Evolutionary conservation across 2,888 invertebrate species (phyloP).

Genomic region (Cetonia aurata): DNA sequence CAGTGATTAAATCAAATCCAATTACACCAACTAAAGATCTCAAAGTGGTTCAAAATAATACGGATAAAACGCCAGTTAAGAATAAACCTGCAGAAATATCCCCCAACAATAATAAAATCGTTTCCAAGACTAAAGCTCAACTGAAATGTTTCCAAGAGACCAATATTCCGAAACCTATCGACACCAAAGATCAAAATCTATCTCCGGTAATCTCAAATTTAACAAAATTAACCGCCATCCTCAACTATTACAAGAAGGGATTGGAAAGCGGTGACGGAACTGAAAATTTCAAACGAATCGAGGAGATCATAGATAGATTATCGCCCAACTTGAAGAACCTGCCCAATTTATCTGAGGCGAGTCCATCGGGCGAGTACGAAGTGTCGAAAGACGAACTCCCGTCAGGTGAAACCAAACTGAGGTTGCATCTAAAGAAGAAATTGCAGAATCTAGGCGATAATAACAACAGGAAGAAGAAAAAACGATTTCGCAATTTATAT

Average conservation of each 20-base stretch:
- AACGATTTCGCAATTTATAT: conserved; percentile 50
- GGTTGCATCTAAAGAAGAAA: conserved; percentile 38
- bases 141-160: not conserved
- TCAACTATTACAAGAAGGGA: conserved; percentile 25
- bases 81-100: too few species aligned
- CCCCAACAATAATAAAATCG: too few species aligned
- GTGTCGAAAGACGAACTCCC: not conserved
- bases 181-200: conserved; percentile 10
- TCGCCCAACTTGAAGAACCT: conserved; percentile 24
- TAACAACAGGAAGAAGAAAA: conserved; percentile 45
- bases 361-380: conserved; percentile 11
- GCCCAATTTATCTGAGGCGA: conserved; percentile 3
- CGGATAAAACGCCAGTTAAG: too few species aligned
- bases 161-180: conserved; percentile 6
- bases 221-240: conserved; percentile 27
- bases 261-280: conserved; percentile 10
- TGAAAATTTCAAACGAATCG: conserved; percentile 23
- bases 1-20: too few species aligned
- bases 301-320: conserved; percentile 36
- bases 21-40: too few species aligned
- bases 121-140: conserved; percentile 32
- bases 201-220: conserved; percentile 27
- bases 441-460: conserved; percentile 27
- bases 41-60: too few species aligned
- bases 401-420: conserved; percentile 29